A percentile compares a stretch with the other conserved stretches of the same genome.
Conservation (phyloP, 2,888 invertebrate species). For the Scaptomyza caliginosa region DNA sequence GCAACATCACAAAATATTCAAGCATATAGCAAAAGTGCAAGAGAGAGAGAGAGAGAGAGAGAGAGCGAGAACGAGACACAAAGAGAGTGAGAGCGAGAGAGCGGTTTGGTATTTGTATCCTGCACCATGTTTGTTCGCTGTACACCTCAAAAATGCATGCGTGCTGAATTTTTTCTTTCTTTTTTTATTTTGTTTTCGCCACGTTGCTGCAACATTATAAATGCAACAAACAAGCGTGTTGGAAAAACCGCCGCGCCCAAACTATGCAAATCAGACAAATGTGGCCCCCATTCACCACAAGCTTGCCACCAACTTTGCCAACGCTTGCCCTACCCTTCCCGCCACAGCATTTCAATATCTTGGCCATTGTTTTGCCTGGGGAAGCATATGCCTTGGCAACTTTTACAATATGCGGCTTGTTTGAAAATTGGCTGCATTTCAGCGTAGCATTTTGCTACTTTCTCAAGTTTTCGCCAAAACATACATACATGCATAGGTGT, state of each 20-base stretch:
- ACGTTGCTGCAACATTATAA: slow-evolving; percentile 64
- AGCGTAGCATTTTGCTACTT: slow-evolving; percentile 51
- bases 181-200: background rate
- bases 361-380: slow-evolving; percentile 50
- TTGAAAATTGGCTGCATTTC: slow-evolving; percentile 66
- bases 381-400: slow-evolving; percentile 60
- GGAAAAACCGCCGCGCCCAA: slow-evolving; percentile 42
- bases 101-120: slow-evolving; percentile 6
- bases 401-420: slow-evolving; percentile 68
- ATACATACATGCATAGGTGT: slow-evolving; percentile 13
- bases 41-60: background rate
- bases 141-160: slow-evolving; percentile 65
- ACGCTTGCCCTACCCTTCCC: background rate
- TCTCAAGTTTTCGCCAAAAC: slow-evolving; percentile 33
- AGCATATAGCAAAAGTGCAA: background rate
- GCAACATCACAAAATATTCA: slow-evolving; percentile 58
- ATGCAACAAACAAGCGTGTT: slow-evolving; percentile 58
- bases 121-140: slow-evolving; percentile 43
- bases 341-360: slow-evolving; percentile 11
- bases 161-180: slow-evolving; percentile 49
- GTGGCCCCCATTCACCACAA: slow-evolving; percentile 21
- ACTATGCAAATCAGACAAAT: slow-evolving; percentile 72
- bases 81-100: rapidly evolving
- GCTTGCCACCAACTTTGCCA: background rate
- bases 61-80: no score